These are phyloP conservation scores for Cettia cetti DNA, from an alignment of 2,113 vertebrate genomes.

Conservation along the genomic window DNA sequence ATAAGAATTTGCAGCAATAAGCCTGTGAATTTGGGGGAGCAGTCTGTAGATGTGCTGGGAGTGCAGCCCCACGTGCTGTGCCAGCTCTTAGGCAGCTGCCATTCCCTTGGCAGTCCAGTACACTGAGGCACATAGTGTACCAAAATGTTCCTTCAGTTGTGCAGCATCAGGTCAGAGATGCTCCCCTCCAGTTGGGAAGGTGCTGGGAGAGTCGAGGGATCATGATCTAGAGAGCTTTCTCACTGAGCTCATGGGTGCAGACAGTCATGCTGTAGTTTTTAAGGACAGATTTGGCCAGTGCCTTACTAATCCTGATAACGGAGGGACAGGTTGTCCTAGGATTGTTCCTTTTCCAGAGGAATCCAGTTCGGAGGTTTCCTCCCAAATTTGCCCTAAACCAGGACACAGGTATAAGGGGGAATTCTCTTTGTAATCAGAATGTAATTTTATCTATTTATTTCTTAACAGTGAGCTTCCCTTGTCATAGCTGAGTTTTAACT, in stretches of 20 bases:
- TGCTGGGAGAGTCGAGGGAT: background rate
- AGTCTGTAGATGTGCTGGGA: background rate
- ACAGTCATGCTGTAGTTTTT: background rate
- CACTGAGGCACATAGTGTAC: background rate
- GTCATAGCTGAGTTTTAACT: background rate
- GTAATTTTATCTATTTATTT: background rate
- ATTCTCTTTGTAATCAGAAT: background rate
- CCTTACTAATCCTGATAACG: background rate
- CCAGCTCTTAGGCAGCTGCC: background rate
- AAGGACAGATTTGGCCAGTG: background rate
- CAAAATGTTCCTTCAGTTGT: background rate
- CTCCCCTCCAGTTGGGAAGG: background rate
- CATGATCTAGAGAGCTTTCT: background rate
- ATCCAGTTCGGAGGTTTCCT: too few relatives aligned
- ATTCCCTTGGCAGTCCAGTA: background rate
- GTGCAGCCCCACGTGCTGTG: background rate
- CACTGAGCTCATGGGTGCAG: background rate
- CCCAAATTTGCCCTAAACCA: too few relatives aligned
- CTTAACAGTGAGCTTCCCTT: background rate
- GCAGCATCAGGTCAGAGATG: background rate
- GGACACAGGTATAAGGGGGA: background rate
- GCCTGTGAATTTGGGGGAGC: background rate
- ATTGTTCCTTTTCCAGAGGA: too few relatives aligned
- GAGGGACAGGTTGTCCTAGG: background rate
- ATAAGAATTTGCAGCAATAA: background rate